Evolutionary conservation across 2,113 vertebrate species (phyloP), one percentile per base, ranked within the genome.

Genomic region (Echinops telfairi): DNA sequence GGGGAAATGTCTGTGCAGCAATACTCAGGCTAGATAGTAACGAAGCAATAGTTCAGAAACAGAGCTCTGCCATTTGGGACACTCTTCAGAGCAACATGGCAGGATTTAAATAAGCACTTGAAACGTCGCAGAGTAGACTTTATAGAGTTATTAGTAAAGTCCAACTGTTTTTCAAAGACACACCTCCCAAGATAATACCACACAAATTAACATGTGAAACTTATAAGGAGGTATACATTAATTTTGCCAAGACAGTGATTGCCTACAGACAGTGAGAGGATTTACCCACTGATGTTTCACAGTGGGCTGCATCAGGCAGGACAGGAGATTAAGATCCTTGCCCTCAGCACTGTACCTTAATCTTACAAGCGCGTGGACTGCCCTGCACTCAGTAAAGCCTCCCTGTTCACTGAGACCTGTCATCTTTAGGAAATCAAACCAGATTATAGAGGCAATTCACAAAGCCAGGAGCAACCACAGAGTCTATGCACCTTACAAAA

Each of bases 391-490:
- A 73, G 90, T 53, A 90, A 92, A 96, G 93, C 97, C 96, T 98
- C 96, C 94, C 96, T 98, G 79, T 98, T 98, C 98, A 98, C 97
- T 90, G 92, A 98, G 97, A 98, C 98, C 98, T 99, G 98, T 99
- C 98, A 98, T 98, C 98, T 98, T 98, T 98, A 98, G 98, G 98
- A 98, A 99, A 98, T 99, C 98, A 99, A 98, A 98, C 96, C 97
- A 98, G 99, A 98, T 99, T 99, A 98, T 97, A 98, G 95, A 97
- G 96, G 97, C 97, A 77, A 99, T 99, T 99, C 98, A 99, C 98
- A 99, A 98, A 99, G 99, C 98, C 98, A 98, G 98, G 98, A 99
- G 98, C 98, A 98, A 98, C 98, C 98, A 98, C 98, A 98, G 97
- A 98, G 98, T 98, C 98, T 98, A 98, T 98, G 98, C 98, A 98